Conservation (phyloP, 2,888 invertebrate genomes). For the Sesia apiformis region DNA sequence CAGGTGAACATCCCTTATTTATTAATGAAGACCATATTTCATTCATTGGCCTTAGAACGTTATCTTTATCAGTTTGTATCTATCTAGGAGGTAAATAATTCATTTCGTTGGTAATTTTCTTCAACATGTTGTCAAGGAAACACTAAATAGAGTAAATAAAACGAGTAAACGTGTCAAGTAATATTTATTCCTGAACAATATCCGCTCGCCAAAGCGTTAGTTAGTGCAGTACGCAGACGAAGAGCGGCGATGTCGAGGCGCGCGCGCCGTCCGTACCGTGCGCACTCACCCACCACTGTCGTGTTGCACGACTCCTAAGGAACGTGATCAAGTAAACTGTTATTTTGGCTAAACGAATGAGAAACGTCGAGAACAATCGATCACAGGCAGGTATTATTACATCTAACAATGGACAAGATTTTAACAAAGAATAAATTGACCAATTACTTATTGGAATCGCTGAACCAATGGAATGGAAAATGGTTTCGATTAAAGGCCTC, state of each 20-base stretch:
- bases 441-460: no score
- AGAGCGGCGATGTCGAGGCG: constrained; percentile 49
- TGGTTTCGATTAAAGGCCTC: no score
- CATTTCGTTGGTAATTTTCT: background rate
- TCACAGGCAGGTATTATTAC: background rate
- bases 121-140: background rate
- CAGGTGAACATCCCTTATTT: no score
- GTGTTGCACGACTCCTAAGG: constrained; percentile 62
- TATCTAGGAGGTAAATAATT: no score
- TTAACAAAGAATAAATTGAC: no score
- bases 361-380: background rate
- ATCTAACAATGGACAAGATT: no score
- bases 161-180: constrained; percentile 14
- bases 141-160: constrained; percentile 9
- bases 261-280: constrained; percentile 39
- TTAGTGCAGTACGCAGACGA: constrained; percentile 37
- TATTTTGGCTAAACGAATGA: background rate
- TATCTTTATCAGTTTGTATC: no score
- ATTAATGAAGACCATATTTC: no score
- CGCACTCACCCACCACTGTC: constrained; percentile 56
- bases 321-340: background rate
- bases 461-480: no score
- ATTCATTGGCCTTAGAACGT: no score
- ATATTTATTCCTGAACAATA: constrained; percentile 44
- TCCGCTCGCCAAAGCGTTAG: constrained; percentile 32